A percentile compares a stretch with the other conserved stretches of the same genome.
Evolutionary conservation across 2,888 invertebrate species (phyloP).

Genomic region (Elmis aenea): DNA sequence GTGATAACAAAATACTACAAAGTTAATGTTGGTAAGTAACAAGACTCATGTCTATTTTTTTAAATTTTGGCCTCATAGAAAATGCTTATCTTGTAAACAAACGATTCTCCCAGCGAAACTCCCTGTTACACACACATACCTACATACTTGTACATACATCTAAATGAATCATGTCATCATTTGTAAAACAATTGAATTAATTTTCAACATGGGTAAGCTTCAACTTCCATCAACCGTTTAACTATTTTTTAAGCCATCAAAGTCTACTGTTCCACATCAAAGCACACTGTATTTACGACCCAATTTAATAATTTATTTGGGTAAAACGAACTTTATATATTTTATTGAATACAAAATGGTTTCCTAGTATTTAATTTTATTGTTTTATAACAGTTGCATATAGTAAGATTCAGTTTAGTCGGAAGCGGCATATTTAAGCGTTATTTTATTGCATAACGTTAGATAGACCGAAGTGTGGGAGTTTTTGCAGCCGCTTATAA

Average conservation of each 20-base stretch:
- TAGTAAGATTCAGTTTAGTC: constrained; percentile 12
- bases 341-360: constrained; percentile 38
- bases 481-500: constrained; percentile 37
- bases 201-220: constrained; percentile 46
- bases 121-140: too few relatives aligned
- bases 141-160: constrained; percentile 18
- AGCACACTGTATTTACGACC: constrained; percentile 37
- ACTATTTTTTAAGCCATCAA: constrained; percentile 32
- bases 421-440: constrained; percentile 5
- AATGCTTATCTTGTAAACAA: too few relatives aligned
- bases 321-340: constrained; percentile 24
- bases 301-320: constrained; percentile 38
- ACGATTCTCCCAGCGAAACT: too few relatives aligned
- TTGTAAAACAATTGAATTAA: constrained; percentile 49
- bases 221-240: constrained; percentile 39
- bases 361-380: constrained; percentile 36
- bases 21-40: too few relatives aligned
- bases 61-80: too few relatives aligned
- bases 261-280: constrained; percentile 30
- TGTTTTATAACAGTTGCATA: constrained; percentile 40
- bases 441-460: constrained; percentile 8
- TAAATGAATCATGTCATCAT: constrained; percentile 45
- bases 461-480: constrained; percentile 30
- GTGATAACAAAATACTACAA: too few relatives aligned
- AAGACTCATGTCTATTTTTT: too few relatives aligned